A percentile compares a stretch with the other conserved stretches of the same genome.
Conservation (phyloP, 2,113 vertebrate species). For the Ivindomyrus marchei region DNA sequence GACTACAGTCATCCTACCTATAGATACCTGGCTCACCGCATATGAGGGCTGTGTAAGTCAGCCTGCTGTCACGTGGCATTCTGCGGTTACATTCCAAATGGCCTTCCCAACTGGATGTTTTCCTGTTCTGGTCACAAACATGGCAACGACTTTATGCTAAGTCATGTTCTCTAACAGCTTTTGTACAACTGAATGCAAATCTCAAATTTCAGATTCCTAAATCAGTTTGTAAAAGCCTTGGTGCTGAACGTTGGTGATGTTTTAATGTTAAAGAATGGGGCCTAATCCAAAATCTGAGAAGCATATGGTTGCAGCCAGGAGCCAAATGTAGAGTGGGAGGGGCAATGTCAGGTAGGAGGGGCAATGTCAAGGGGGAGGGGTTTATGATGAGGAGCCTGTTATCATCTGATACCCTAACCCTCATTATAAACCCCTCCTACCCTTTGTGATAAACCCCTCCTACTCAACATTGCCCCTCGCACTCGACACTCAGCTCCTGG, state of each 20-base stretch:
- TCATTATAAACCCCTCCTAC: too few species aligned
- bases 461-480: too few species aligned
- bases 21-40: neutral
- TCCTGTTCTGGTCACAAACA: neutral
- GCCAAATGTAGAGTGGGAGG: too few species aligned
- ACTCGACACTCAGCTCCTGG: too few species aligned
- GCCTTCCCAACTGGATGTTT: neutral
- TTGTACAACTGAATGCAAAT: neutral
- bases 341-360: too few species aligned
- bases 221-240: neutral
- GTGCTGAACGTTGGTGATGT: neutral
- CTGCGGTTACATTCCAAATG: neutral
- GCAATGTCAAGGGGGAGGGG: too few species aligned
- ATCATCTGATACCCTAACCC: too few species aligned
- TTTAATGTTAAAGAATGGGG: neutral
- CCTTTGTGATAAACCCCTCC: too few species aligned
- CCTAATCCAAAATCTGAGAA: too few species aligned
- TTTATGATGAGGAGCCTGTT: too few species aligned
- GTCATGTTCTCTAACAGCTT: neutral
- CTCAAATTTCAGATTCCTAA: neutral
- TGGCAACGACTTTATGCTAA: neutral
- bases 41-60: neutral
- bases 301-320: neutral
- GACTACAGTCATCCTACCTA: neutral
- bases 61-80: neutral